Conservation (phyloP, 2,113 vertebrate genomes). For the Megalops atlanticus region DNA sequence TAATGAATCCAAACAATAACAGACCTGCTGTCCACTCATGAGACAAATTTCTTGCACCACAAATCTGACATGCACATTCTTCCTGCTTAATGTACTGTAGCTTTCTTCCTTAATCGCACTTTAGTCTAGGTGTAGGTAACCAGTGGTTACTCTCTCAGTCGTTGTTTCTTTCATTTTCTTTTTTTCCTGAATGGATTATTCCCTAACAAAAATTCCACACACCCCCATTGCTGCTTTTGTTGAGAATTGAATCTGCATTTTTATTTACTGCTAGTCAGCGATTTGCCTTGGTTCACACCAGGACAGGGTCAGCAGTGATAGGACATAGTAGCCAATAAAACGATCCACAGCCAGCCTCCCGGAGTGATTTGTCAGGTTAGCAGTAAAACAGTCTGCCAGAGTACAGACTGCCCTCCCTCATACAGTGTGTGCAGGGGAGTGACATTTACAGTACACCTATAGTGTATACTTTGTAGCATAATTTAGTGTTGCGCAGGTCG, state of each 20-base stretch:
- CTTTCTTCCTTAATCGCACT: neutral
- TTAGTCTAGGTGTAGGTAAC: neutral
- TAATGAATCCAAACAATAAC: neutral
- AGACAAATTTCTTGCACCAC: neutral
- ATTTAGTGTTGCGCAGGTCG: neutral
- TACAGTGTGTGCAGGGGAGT: neutral
- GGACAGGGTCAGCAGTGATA: neutral
- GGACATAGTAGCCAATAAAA: neutral
- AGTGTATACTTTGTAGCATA: neutral
- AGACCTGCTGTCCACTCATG: neutral
- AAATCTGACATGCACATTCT: neutral
- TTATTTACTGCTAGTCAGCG: conserved; percentile 2
- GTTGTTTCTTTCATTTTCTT: neutral
- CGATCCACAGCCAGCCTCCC: neutral
- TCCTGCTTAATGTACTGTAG: neutral
- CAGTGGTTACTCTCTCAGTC: neutral
- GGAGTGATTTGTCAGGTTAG: neutral
- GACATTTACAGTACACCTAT: neutral
- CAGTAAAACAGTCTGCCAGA: neutral
- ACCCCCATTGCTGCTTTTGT: neutral
- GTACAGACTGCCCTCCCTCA: neutral
- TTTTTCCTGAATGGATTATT: neutral
- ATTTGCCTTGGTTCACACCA: neutral
- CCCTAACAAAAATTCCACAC: neutral
- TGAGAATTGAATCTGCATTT: neutral